Base-by-base conservation (phyloP, 2,797 vertebrate species). In the Hapalemur alaotrensis region DNA sequence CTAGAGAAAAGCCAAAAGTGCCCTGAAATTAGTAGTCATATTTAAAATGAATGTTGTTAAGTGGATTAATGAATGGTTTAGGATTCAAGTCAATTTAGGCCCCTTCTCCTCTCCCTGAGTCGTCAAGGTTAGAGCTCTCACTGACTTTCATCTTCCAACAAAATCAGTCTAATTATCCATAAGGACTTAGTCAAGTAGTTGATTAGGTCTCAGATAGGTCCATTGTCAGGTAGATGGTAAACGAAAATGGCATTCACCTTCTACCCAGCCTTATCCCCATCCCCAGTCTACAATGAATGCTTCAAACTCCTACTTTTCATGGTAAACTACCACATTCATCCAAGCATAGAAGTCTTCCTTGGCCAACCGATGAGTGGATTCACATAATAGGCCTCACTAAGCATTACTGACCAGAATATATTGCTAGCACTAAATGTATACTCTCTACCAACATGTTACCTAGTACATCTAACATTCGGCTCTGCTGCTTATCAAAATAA, bases 401-500 rank as follows among this genome's bases (percentile, higher is more conserved):
- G 28, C 41, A 22, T 11, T 82, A 59, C 75, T 69, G 54, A 75
- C 54, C 85, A 70, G 79, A 93, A 89, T 35, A 54, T 43, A 78
- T n/a, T 32, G 38, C 65, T 57, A 59, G 61, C n/a, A 73, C 50
- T 78, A 75, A 94, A 83, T 72, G 17, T 38, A 54, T 41, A 50
- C 57, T 89, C 63, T 79, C 23, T 41, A 7, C 41, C 79, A 50
- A 79, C 28, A 5, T 82, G 89, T 93, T 87, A 43, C 84, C n/a
- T 63, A 7, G 5, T 52, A 15, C 35, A 75, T 59, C 69, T 93
- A 88, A 41, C 18, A 41, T n/a, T 79, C 88, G 61, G 32, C 32
- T 86, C 57, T 93, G 38, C 9, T 17, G 46, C 76, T 88, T 72
- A 81, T 89, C 81, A 85, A 92, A 90, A 28, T 91, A 92, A 93